Evolutionary conservation across 1,140 invertebrate species (phyloP).

Genomic region (Coptotermes formosanus): DNA sequence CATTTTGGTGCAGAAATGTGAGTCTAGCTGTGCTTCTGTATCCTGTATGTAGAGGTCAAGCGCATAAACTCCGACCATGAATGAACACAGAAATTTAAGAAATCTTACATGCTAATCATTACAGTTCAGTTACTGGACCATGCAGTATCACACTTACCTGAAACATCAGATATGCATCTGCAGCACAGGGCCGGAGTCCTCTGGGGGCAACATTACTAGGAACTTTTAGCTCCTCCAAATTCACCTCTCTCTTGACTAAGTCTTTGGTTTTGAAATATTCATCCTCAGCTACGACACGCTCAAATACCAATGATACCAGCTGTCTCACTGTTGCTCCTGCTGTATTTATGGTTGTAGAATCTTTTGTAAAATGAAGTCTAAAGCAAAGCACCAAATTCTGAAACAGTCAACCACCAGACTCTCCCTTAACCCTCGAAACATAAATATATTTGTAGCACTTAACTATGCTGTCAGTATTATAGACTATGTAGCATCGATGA

Average conservation of each 20-base stretch:
- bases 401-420: constrained; percentile 40
- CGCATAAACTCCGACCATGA: background rate
- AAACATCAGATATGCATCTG: constrained; percentile 93
- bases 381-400: constrained; percentile 95
- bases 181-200: constrained; percentile 82
- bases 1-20: no score
- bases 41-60: background rate
- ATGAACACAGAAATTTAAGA: no score
- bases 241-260: constrained; percentile 51
- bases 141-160: constrained; percentile 61
- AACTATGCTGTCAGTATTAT: no score
- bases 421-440: no score
- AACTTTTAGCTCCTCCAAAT: constrained; percentile 76
- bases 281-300: constrained; percentile 80
- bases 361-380: constrained; percentile 89
- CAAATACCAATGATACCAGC: constrained; percentile 94
- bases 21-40: background rate
- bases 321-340: constrained; percentile 96
- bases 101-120: no score
- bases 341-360: constrained; percentile 92
- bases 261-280: constrained; percentile 47
- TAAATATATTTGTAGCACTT: no score
- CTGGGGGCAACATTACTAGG: constrained; percentile 74
- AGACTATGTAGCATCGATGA: no score
- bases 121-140: no score